Evolutionary conservation across 2,888 invertebrate genomes (phyloP), one percentile per base, ranked within the genome.

Genomic region (Eudasyphora cyanicolor): DNA sequence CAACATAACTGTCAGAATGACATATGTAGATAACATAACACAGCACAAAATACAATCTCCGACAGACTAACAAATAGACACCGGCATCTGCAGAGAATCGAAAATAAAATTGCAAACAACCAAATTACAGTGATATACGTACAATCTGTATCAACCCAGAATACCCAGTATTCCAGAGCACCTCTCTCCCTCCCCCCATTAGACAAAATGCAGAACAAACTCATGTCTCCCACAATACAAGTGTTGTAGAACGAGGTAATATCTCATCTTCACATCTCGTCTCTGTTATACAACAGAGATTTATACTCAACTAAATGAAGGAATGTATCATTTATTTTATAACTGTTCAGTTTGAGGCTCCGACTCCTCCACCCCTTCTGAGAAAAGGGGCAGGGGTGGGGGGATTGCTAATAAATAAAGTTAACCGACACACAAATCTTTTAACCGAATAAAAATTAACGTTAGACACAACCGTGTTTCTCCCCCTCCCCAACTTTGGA

Each of bases 1-100:
- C 83, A 83, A 75, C 78, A 75, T 77, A 78, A 71, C 80, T 83
- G 83, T 83, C 80, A 83, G 57, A 83, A 75, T 76, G 83, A 83
- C 83, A 80, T 70, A 78, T 80, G 75, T 77, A 83, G 80, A 83
- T 83, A 83, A 79, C 76, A 74, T 49, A 74, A 75, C 80, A 77
- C 14, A 67, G 42, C 42, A 67, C n/a, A n/a, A n/a, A n/a, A n/a
- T n/a, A n/a, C 67, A 67, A 42, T 14, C 14, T n/a, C 32, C 17
- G 27, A 17, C 49, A 6, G 6, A 17, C n/a, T n/a, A n/a, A n/a
- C n/a, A n/a, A n/a, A n/a, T n/a, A n/a, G n/a, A n/a, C n/a, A n/a
- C n/a, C n/a, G n/a, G n/a, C n/a, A n/a, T n/a, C n/a, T 3, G 24
- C 54, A 54, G 14, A 6, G 49, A 49, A 17, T 6, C 49, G 14